Evolutionary conservation across 2,888 invertebrate genomes (phyloP).

Genomic region (Acanthosepion esculentum): DNA sequence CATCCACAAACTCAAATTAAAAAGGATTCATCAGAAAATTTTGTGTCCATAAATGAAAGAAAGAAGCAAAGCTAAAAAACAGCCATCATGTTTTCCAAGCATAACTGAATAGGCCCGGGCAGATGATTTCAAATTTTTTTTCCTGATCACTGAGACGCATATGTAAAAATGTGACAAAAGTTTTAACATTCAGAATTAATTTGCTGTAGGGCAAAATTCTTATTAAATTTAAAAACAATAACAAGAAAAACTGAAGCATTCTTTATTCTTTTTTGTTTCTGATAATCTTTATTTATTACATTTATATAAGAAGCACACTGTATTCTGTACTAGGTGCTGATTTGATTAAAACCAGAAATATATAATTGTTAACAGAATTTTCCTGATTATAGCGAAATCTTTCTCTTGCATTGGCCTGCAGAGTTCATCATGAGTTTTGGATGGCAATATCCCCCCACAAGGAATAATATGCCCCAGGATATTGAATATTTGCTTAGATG

Average conservation of each 20-base stretch:
- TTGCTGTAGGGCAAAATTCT: conserved; percentile 21
- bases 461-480: conserved; percentile 6
- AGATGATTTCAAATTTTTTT: background rate
- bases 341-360: conserved; percentile 23
- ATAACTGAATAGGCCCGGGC: background rate
- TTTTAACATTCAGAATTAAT: conserved; percentile 33
- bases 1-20: background rate
- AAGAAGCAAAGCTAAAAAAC: background rate
- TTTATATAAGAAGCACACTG: background rate
- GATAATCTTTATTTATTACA: background rate
- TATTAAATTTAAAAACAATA: background rate
- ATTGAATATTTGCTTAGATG: conserved; percentile 11
- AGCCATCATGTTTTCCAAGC: background rate
- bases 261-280: background rate
- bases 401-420: conserved; percentile 21
- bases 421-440: conserved; percentile 33
- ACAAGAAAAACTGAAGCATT: background rate
- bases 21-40: background rate
- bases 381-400: background rate
- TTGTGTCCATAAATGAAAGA: background rate
- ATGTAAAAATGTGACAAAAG: conserved; percentile 33
- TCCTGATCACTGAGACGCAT: background rate
- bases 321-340: conserved; percentile 6
- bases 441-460: conserved; percentile 33
- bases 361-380: conserved; percentile 33